phyloP scores from a whole-genome alignment of 2,113 vertebrate species.

The Andinoacara biseriatus region DNA sequence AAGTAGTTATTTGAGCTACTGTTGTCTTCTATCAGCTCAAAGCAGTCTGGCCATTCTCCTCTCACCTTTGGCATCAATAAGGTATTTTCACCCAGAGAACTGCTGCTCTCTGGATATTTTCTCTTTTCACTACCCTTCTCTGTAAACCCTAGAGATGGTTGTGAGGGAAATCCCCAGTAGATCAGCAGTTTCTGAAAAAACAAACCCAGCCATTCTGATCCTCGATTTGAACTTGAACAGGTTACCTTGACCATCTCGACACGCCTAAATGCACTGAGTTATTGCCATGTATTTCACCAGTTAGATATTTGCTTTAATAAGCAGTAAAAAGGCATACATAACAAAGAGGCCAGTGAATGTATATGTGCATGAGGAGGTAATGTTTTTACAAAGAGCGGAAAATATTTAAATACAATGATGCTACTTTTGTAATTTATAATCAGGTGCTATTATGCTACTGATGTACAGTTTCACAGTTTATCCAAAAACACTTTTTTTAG shows the following conservation, averaged over 20 bases:
- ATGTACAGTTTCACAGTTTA: background rate
- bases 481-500: background rate
- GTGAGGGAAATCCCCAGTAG: background rate
- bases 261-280: no score
- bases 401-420: background rate
- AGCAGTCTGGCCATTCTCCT: background rate
- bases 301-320: background rate
- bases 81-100: background rate
- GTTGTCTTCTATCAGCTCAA: no score
- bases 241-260: no score
- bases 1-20: no score
- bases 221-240: background rate
- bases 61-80: background rate
- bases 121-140: background rate
- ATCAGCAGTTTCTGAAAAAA: background rate
- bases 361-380: background rate
- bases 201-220: background rate
- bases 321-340: background rate
- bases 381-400: background rate
- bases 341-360: background rate
- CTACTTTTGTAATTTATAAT: background rate
- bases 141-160: background rate
- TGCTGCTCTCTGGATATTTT: background rate
- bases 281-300: no score
- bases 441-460: background rate